Evolutionary conservation across 92 coral and sea anemone species (phyloP), one percentile per base, ranked within the genome.

Genomic region (Ricordea florida): DNA sequence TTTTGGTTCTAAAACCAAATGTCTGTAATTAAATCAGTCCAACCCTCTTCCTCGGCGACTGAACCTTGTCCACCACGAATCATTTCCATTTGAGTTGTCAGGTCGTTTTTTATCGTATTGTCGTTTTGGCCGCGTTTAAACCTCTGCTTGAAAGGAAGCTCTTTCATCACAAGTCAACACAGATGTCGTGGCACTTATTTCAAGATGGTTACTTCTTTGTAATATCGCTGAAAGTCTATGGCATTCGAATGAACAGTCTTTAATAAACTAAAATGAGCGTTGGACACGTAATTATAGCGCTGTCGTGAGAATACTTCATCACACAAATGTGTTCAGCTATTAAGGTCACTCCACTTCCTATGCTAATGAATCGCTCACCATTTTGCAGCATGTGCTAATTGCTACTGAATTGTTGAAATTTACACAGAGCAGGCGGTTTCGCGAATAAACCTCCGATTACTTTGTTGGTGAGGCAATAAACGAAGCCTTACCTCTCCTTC

Each of bases 341-440:
- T 44, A 67, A 31, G 46, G 11, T 4, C 25, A 3, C 50, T 67
- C 13, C n/a, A 2, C 24, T 17, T 25, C 35, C 45, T 46, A 22
- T 11, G 33, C 33, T 33, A 48, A 34, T 48, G 74, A 34, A 49
- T 21, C 9, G 14, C 18, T 22, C 13, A n/a, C 8, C 34, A 45
- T 49, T 67, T 67, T 47, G 14, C 35, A 22, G 42, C 25, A 49
- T 3, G 32, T 31, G 24, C 35, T 32, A 48, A 67, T 49, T 49
- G 47, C 25, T 33, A 33, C n/a, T n/a, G n/a, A n/a, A 26, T 34
- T 14, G 61, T 67, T 67, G 47, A 67, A 48, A 51, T 67, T 66
- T 48, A 16, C 56, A 47, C 60, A 47, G 34, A 45, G 7, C 6
- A 22, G n/a, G n/a, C 43, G 47, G 34, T 27, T 28, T 8, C 34